Percentiles rank a stretch among this genome's conserved stretches.
phyloP scores from a whole-genome alignment of 2,113 vertebrate genomes.

The Bubalus kerabau region DNA sequence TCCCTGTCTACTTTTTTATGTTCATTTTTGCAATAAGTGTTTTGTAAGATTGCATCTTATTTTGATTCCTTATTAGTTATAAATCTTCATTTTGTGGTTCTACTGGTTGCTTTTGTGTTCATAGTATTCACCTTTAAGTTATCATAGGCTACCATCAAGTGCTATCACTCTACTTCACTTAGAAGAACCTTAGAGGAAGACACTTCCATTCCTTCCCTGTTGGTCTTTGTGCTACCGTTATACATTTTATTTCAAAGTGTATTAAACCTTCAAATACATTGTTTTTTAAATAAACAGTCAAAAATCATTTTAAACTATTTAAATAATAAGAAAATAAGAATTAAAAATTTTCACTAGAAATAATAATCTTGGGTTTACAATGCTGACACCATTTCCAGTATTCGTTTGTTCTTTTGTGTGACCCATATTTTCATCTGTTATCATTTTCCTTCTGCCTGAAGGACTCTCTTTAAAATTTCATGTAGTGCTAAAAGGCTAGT shows the following conservation, averaged over 20 bases:
- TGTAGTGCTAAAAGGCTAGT: not conserved
- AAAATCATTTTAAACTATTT: not conserved
- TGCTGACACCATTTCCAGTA: not conserved
- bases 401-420: not conserved
- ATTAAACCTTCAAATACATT: not conserved
- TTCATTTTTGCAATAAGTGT: not conserved
- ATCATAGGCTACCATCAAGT: not conserved
- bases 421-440: not conserved
- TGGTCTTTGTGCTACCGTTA: not conserved
- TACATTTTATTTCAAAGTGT: not conserved
- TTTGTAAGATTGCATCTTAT: not conserved
- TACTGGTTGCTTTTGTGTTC: not conserved
- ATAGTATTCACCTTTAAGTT: not conserved
- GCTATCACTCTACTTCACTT: not conserved
- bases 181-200: not conserved
- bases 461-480: not conserved
- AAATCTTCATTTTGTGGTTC: not conserved
- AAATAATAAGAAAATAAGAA: not conserved
- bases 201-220: not conserved
- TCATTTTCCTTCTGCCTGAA: not conserved
- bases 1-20: not conserved
- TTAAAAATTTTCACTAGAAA: not conserved
- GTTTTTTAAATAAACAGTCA: not conserved
- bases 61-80: not conserved
- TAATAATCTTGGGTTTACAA: not conserved